phyloP scores from a whole-genome alignment of 2,797 vertebrate species.

The Acipenser oxyrinchus region DNA sequence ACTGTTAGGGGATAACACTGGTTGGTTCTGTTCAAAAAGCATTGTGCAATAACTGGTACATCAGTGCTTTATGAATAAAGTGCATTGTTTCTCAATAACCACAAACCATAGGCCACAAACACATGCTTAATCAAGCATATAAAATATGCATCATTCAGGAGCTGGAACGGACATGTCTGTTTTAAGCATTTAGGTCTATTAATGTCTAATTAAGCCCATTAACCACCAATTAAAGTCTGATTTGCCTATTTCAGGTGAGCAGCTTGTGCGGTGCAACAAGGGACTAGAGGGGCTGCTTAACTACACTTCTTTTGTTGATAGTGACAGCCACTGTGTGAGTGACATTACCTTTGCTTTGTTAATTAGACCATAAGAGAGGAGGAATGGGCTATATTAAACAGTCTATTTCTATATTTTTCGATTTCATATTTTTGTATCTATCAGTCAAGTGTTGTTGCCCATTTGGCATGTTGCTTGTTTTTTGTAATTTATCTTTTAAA shows the following conservation, averaged over 20 bases:
- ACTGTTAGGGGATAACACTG: no score
- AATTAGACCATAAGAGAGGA: conserved; percentile 40
- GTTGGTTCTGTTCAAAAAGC: no score
- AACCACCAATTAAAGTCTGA: conserved; percentile 63
- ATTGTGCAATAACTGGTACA: no score
- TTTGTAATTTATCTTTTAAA: no score
- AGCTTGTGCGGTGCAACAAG: conserved; percentile 25
- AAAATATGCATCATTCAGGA: conserved; percentile 35
- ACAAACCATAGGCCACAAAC: no score
- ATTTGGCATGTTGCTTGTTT: no score
- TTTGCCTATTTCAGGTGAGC: conserved; percentile 46
- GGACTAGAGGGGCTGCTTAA: conserved; percentile 32
- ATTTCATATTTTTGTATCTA: no score
- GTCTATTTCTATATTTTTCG: no score
- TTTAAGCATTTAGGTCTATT: conserved; percentile 23
- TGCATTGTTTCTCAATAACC: no score
- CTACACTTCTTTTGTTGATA: conserved; percentile 34
- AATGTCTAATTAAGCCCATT: conserved; percentile 75
- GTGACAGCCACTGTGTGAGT: conserved; percentile 34
- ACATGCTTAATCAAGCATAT: no score
- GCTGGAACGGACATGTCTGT: conserved; percentile 7
- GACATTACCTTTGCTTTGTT: conserved; percentile 29
- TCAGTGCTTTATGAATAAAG: no score
- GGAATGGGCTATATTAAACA: conserved; percentile 17
- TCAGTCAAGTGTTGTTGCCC: no score